These are phyloP conservation scores for Drosophila micromelanica DNA, from an alignment of 1,140 invertebrate genomes.

Conservation along the genomic window DNA sequence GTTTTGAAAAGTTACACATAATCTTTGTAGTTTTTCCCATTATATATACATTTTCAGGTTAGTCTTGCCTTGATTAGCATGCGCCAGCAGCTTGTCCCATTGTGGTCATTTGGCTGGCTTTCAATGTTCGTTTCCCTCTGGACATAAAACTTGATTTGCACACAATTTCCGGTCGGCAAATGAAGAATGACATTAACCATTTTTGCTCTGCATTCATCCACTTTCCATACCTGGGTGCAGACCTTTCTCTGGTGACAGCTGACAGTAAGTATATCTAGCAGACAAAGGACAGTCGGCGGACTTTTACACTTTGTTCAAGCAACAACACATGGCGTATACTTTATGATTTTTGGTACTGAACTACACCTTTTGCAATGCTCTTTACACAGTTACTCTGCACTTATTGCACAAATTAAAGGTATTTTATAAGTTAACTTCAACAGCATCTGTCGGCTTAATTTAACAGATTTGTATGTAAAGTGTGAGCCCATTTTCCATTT, in stretches of 20 bases:
- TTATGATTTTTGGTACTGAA: conserved; percentile 2
- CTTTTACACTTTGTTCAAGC: neutral
- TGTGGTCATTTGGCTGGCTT: conserved; percentile 20
- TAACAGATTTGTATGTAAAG: too few relatives aligned
- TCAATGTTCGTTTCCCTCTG: conserved; percentile 22
- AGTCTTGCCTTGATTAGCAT: conserved; percentile 30
- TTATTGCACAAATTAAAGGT: too few relatives aligned
- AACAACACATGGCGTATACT: conserved; percentile 32
- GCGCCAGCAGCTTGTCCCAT: conserved; percentile 22
- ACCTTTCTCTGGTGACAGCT: conserved; percentile 5
- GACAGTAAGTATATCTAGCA: neutral
- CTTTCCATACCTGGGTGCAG: neutral
- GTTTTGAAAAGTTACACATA: conserved; percentile 21
- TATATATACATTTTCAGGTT: conserved; percentile 26
- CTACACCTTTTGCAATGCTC: neutral
- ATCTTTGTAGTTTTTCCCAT: conserved; percentile 8
- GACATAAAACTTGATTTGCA: conserved; percentile 34
- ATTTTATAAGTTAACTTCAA: too few relatives aligned
- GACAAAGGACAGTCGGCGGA: neutral
- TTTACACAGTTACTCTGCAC: too few relatives aligned
- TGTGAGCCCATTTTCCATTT: conserved; percentile 28
- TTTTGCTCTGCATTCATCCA: neutral
- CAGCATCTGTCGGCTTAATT: too few relatives aligned
- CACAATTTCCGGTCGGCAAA: conserved; percentile 29
- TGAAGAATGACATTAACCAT: conserved; percentile 26